Conservation (phyloP, 2,888 invertebrate genomes). For the Nephrotoma flavescens region DNA sequence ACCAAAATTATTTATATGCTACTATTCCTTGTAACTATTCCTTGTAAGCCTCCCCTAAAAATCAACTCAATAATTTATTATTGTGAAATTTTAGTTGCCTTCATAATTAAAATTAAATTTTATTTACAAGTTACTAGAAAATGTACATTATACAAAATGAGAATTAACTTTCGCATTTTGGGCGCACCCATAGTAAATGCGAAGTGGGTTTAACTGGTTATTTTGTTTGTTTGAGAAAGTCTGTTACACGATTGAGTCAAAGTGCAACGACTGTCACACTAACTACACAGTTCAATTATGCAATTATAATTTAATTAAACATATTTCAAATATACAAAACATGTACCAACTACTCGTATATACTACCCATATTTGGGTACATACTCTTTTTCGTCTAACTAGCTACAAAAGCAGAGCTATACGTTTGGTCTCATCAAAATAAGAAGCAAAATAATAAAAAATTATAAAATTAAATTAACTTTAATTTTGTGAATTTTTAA, state of each 20-base stretch:
- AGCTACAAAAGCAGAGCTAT: neutral
- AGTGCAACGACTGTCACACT: neutral
- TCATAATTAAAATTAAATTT: no score
- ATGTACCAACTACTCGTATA: neutral
- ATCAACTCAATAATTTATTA: no score
- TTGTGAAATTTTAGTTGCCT: no score
- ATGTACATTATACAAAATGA: no score
- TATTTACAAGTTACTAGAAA: no score
- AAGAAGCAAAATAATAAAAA: neutral
- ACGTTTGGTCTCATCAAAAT: neutral
- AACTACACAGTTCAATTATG: neutral
- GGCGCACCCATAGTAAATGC: no score
- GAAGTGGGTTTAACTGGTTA: no score
- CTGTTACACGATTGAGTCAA: neutral
- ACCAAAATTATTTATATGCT: no score
- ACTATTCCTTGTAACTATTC: no score
- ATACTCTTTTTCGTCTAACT: neutral
- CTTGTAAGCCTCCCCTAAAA: no score
- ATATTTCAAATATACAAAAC: neutral
- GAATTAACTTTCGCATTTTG: no score
- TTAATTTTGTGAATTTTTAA: neutral
- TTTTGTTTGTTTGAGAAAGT: no score
- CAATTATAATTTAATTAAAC: neutral
- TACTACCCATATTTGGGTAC: neutral
- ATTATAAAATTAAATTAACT: neutral